phyloP scores from a whole-genome alignment of 2,113 vertebrate species.

The Harpagus bidentatus region DNA sequence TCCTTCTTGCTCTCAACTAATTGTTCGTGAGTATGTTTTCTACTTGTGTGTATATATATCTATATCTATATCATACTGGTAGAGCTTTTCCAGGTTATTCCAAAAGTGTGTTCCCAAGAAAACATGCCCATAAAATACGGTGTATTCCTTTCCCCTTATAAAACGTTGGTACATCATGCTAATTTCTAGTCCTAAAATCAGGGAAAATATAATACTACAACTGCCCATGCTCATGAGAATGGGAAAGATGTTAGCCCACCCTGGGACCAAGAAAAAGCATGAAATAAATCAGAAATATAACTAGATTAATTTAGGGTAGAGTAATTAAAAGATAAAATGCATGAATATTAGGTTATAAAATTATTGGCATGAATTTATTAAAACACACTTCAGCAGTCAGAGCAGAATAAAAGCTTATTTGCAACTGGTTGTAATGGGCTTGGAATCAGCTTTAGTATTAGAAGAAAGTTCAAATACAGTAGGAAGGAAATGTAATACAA shows the following conservation, averaged over 20 bases:
- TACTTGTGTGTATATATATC: background rate
- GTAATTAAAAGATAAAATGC: slow-evolving; percentile 58
- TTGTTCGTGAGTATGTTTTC: background rate
- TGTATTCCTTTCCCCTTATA: background rate
- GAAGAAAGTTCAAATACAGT: slow-evolving; percentile 58
- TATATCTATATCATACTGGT: background rate
- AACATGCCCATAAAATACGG: background rate
- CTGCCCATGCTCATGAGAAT: background rate
- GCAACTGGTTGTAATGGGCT: slow-evolving; percentile 48
- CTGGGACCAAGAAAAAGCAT: background rate
- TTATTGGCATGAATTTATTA: slow-evolving; percentile 62
- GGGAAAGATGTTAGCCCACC: background rate
- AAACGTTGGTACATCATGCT: background rate
- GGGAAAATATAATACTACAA: background rate
- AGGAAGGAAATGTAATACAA: slow-evolving; percentile 60
- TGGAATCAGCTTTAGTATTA: slow-evolving; percentile 53
- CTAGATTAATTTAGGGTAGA: slow-evolving; percentile 44
- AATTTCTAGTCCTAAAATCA: slow-evolving; percentile 4
- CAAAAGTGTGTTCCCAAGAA: background rate
- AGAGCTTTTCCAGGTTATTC: background rate
- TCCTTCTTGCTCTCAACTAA: background rate
- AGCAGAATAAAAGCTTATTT: slow-evolving; percentile 62
- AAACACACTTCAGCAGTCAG: slow-evolving; percentile 50
- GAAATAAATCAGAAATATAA: slow-evolving; percentile 48
- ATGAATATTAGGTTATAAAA: slow-evolving; percentile 52